Conservation (phyloP, 2,888 invertebrate species). For the Cheilosia soror region DNA sequence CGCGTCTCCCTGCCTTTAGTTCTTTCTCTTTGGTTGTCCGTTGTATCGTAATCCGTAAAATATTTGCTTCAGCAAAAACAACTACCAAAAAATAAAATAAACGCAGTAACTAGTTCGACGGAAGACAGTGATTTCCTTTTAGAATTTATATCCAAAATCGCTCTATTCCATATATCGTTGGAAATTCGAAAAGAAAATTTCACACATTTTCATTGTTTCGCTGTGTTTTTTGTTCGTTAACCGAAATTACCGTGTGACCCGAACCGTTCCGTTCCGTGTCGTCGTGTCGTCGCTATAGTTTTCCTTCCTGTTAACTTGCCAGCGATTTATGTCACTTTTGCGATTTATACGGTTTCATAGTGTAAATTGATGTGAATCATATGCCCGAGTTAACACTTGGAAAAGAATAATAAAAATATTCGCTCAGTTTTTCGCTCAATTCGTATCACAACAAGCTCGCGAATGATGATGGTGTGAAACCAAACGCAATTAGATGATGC, state of each 20-base stretch:
- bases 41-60: neutral
- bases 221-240: slow-evolving; percentile 34
- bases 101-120: neutral
- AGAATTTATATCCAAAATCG: neutral
- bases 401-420: slow-evolving; percentile 12
- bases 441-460: slow-evolving; percentile 14
- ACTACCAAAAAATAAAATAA: slow-evolving; percentile 1
- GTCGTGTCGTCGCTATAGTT: slow-evolving; percentile 14
- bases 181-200: slow-evolving; percentile 33
- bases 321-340: slow-evolving; percentile 19
- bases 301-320: slow-evolving; percentile 15
- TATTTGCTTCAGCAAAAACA: neutral
- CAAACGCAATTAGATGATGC: slow-evolving; percentile 58
- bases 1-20: slow-evolving; percentile 60
- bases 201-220: slow-evolving; percentile 36
- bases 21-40: slow-evolving; percentile 28
- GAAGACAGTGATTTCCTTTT: neutral
- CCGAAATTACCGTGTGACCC: slow-evolving; percentile 63
- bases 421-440: slow-evolving; percentile 50
- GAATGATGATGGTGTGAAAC: slow-evolving; percentile 49
- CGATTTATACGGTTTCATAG: slow-evolving; percentile 31
- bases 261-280: slow-evolving; percentile 40
- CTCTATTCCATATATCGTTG: slow-evolving; percentile 14
- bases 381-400: slow-evolving; percentile 19
- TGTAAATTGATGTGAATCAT: slow-evolving; percentile 38